Evolutionary conservation across 2,797 vertebrate species (phyloP), one percentile per base, ranked within the genome.

Genomic region (Corythornis leucogaster): DNA sequence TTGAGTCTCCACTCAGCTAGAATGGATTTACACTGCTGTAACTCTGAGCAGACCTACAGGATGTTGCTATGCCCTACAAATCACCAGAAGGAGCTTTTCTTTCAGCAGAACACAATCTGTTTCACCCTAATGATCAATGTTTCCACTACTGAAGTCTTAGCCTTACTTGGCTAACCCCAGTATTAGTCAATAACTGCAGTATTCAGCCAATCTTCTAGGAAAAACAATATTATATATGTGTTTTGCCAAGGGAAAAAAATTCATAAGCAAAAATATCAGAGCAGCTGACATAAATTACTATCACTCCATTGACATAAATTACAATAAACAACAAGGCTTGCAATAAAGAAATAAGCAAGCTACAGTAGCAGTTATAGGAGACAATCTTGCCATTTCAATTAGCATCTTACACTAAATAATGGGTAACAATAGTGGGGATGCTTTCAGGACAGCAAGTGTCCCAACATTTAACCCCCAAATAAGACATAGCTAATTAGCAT

Each of bases 91-190:
- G 31, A 85, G 84, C 45, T 90, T 94, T 95, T 82, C 84, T 89
- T 96, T 92, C 93, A 92, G 88, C 86, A 90, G 80, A 94, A 94
- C 25, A 55, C 67, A 85, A 76, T 94, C 77, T 90, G 55, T 81
- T 93, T 81, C 61, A 79, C 53, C 53, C 78, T 86, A 48, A 90
- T 61, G 83, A 95, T 89, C 3, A 0, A 79, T 68, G 84, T 82
- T 94, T 79, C 64, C 64, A 90, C 83, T 84, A 70, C 88, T 67
- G 70, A 83, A 92, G 81, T 84, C 40, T 71, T 58, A 69, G 70
- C 76, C 61, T 78, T 92, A 82, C 57, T 85, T 93, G 93, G 88
- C 88, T 89, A 88, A 92, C 83, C 61, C n/a, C n/a, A 63, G 58
- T 61, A 75, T 92, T 89, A 85, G 88, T 67, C 78, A 88, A 86